A percentile compares a stretch with the other conserved stretches of the same genome.
phyloP scores from a whole-genome alignment of 2,888 invertebrate genomes.

The Eupithecia centaureata region DNA sequence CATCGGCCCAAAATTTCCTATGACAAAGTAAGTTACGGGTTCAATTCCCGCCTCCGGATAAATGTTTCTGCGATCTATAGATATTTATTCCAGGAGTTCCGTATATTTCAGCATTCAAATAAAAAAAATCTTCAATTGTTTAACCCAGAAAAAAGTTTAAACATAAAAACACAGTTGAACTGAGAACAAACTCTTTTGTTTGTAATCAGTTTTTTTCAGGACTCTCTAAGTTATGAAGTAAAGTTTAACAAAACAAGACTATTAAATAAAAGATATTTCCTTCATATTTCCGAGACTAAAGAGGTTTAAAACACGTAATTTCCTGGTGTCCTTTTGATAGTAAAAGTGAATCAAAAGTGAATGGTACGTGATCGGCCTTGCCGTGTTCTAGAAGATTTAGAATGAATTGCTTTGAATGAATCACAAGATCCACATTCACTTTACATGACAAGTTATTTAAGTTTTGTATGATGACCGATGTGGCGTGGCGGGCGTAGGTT shows the following conservation, averaged over 20 bases:
- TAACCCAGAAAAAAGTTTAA: too few species aligned
- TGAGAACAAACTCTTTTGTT: too few species aligned
- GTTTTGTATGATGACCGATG: not conserved
- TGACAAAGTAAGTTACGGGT: too few species aligned
- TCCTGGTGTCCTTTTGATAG: constrained; percentile 34
- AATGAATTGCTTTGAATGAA: not conserved
- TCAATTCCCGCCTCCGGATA: too few species aligned
- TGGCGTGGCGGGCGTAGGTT: too few species aligned
- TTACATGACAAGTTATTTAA: not conserved
- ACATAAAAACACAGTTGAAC: too few species aligned
- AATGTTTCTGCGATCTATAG: too few species aligned
- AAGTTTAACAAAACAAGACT: not conserved
- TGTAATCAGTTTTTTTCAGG: too few species aligned
- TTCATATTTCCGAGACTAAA: constrained; percentile 1
- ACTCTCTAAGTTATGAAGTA: not conserved
- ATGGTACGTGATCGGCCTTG: constrained; percentile 26
- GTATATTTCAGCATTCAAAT: too few species aligned
- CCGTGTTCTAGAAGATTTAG: constrained; percentile 26
- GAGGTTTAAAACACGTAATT: constrained; percentile 9
- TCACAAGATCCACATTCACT: not conserved
- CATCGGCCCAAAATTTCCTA: too few species aligned
- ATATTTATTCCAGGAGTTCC: too few species aligned
- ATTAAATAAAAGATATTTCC: not conserved
- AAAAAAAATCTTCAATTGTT: too few species aligned
- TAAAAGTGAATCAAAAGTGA: constrained; percentile 33